These are phyloP conservation scores for Neotragus pygmaeus DNA, from an alignment of 2,113 vertebrate genomes.

Conservation along the genomic window DNA sequence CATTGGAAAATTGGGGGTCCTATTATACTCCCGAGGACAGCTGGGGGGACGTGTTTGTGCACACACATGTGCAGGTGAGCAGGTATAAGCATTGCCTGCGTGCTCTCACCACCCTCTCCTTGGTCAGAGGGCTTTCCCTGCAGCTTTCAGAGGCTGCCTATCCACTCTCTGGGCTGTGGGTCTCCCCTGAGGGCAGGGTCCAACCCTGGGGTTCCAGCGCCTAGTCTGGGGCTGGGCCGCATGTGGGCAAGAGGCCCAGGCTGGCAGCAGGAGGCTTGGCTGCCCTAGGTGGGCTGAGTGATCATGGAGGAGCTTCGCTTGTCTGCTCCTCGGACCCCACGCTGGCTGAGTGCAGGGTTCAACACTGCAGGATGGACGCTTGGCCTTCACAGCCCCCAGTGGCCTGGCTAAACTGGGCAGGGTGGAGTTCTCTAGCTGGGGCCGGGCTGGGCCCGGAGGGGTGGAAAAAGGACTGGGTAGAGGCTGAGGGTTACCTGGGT, in stretches of 20 bases:
- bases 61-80: rapidly evolving
- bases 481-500: background rate
- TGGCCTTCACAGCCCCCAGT: background rate
- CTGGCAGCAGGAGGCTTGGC: background rate
- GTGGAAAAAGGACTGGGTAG: background rate
- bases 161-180: background rate
- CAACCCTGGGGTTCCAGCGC: background rate
- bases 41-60: background rate
- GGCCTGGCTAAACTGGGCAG: background rate
- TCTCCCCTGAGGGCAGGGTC: background rate
- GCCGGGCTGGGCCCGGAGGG: background rate
- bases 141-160: background rate
- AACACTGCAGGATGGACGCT: background rate
- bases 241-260: background rate
- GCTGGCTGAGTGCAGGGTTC: background rate
- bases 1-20: background rate
- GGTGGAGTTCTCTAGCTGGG: background rate
- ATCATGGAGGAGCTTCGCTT: background rate
- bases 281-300: background rate
- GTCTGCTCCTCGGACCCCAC: background rate
- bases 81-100: background rate
- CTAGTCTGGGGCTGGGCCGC: background rate
- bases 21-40: background rate
- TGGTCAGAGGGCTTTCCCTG: background rate
- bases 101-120: background rate